Evolutionary conservation across 2,797 vertebrate genomes (phyloP), one percentile per base, ranked within the genome.

Genomic region (Cyprinodon diabolis): DNA sequence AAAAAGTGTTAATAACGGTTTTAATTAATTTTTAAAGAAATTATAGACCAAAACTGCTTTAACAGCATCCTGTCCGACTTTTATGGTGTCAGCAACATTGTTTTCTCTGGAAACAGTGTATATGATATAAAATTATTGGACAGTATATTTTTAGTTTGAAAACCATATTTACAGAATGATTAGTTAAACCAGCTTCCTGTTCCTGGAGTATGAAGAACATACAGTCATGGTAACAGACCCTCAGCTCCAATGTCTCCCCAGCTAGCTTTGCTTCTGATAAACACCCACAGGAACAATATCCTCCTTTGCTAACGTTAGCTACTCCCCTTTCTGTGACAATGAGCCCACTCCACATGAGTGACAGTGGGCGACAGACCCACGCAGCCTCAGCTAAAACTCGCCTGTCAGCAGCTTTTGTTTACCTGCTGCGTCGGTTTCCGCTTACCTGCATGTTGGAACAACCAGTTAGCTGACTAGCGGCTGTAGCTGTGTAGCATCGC

Each of bases 401-500:
- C 51, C 58, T 11, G 52, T 4, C 40, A 14, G 40, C 72, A 9
- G 55, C 13, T 74, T 1, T 25, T 3, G 14, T 67, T 84, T 84
- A 90, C 90, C 90, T 84, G 79, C 23, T 49, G 23, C 13, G 21
- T 62, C 21, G 56, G 70, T 68, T 43, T 74, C 72, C 25, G 80
- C 66, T 75, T 1, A 45, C 19, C 65, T 69, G 71, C 87, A 89
- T 89, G 79, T 37, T 14, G 73, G 25, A 35, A 51, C 66, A 63
- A 66, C 66, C 40, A 17, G 77, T 76, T 68, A 67, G 78, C 78
- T 70, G 57, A 78, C 76, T 82, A 76, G 60, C 82, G 75, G 76
- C 75, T 25, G 80, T 77, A 72, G 85, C 87, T 35, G 7, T 48
- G 66, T 84, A 84, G 83, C 90, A 80, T 81, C 51, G 68, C 47